A percentile compares a stretch with the other conserved stretches of the same genome.
These are phyloP conservation scores for Otus sunia DNA, from an alignment of 2,113 vertebrate genomes.

Conservation along the genomic window DNA sequence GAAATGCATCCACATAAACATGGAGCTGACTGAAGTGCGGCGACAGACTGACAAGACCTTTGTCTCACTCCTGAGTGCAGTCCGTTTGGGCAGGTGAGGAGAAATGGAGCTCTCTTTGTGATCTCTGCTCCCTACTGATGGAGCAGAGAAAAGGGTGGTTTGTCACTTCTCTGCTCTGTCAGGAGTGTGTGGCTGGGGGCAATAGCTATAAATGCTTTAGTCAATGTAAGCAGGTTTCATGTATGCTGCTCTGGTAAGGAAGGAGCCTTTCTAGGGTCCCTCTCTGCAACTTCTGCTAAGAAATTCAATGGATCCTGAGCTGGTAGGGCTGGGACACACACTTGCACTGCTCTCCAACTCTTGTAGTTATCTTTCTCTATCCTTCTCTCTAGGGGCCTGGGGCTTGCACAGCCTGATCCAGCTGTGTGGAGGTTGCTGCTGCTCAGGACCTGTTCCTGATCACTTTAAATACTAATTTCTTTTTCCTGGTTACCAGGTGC, in stretches of 20 bases:
- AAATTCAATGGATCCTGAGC: background rate
- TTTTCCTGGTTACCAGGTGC: slow-evolving; percentile 75
- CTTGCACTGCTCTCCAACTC: background rate
- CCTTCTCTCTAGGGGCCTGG: background rate
- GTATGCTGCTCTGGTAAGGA: background rate
- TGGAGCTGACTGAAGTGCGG: slow-evolving; percentile 90
- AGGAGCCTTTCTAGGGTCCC: background rate
- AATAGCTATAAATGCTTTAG: background rate
- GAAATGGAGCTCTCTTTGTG: background rate
- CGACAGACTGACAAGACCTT: slow-evolving; percentile 90
- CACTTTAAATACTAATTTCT: background rate
- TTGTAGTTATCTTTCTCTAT: background rate
- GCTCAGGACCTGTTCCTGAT: background rate
- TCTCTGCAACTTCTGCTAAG: background rate
- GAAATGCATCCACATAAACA: slow-evolving; percentile 89
- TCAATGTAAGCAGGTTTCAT: background rate
- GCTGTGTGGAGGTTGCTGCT: background rate
- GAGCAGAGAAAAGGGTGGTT: background rate
- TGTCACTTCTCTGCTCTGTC: background rate
- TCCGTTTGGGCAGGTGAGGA: slow-evolving; percentile 89
- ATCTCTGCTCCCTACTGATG: background rate
- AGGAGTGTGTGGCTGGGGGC: background rate
- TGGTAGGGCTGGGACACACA: background rate
- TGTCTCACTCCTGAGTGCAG: slow-evolving; percentile 87
- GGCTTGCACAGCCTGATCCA: background rate